phyloP scores from a whole-genome alignment of 2,113 vertebrate genomes.

The Progne subis region DNA sequence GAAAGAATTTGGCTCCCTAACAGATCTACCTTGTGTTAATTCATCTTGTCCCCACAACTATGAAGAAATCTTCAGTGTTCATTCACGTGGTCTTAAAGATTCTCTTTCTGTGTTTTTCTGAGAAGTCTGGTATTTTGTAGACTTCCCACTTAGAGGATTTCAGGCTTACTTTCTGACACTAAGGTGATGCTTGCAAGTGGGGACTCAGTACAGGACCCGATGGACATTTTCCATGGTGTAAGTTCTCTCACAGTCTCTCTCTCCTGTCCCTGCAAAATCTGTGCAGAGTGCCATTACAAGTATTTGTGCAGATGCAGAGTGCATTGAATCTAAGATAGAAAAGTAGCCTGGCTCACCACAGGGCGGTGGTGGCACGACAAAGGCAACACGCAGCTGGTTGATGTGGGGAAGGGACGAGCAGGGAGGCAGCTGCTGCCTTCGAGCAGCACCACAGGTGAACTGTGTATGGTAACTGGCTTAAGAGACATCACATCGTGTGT shows the following conservation, averaged over 20 bases:
- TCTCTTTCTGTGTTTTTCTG: not conserved
- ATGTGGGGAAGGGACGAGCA: not conserved
- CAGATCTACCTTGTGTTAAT: slow-evolving; percentile 36
- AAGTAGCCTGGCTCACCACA: not conserved
- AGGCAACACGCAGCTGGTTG: rapidly evolving
- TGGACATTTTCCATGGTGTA: not conserved
- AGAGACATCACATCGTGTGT: not conserved
- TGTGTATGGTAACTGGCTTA: not conserved
- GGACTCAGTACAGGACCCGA: not conserved
- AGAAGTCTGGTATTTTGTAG: not conserved
- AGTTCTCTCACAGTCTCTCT: not conserved
- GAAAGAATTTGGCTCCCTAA: slow-evolving; percentile 25
- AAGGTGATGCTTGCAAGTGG: not conserved
- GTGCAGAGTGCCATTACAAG: not conserved
- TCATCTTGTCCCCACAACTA: slow-evolving; percentile 14
- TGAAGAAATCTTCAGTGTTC: not conserved
- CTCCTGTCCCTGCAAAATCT: not conserved
- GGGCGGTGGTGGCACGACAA: rapidly evolving
- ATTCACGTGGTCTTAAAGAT: not conserved
- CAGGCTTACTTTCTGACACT: not conserved
- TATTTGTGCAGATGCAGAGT: not conserved
- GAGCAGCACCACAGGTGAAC: not conserved
- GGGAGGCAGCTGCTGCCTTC: not conserved
- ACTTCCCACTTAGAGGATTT: not conserved
- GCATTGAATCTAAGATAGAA: not conserved